Evolutionary conservation across 2,888 invertebrate genomes (phyloP).

Genomic region (Drosophila affinis): DNA sequence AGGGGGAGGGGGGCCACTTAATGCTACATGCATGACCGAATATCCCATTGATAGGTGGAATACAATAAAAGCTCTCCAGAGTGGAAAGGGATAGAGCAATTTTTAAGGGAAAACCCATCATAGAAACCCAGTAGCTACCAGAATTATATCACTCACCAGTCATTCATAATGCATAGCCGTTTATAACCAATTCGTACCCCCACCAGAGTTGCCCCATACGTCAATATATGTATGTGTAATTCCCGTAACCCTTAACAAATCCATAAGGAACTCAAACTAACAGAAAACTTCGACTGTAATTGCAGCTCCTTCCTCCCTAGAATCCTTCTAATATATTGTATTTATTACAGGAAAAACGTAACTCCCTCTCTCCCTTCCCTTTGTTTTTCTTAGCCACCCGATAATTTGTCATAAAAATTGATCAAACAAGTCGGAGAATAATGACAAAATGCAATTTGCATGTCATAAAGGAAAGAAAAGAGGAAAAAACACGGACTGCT

Average conservation of each 20-base stretch:
- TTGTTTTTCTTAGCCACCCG: constrained; percentile 24
- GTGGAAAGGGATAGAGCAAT: neutral
- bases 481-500: neutral
- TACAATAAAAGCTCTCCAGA: neutral
- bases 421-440: constrained; percentile 73
- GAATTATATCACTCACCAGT: too few species aligned
- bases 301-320: neutral
- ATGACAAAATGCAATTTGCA: constrained; percentile 75
- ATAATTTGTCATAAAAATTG: constrained; percentile 79
- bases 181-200: too few species aligned
- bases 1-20: constrained; percentile 2
- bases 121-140: too few species aligned
- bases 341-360: constrained; percentile 2
- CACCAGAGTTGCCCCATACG: too few species aligned
- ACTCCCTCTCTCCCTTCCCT: constrained; percentile 6
- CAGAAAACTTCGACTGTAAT: neutral
- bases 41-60: neutral
- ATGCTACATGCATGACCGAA: constrained; percentile 21
- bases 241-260: neutral
- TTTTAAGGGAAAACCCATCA: too few species aligned
- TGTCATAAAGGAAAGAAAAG: constrained; percentile 49
- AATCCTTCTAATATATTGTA: neutral
- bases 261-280: neutral
- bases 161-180: neutral
- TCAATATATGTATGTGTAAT: neutral